phyloP scores from a whole-genome alignment of 35 echinoderm and acorn worm genomes.

The Patiria miniata region DNA sequence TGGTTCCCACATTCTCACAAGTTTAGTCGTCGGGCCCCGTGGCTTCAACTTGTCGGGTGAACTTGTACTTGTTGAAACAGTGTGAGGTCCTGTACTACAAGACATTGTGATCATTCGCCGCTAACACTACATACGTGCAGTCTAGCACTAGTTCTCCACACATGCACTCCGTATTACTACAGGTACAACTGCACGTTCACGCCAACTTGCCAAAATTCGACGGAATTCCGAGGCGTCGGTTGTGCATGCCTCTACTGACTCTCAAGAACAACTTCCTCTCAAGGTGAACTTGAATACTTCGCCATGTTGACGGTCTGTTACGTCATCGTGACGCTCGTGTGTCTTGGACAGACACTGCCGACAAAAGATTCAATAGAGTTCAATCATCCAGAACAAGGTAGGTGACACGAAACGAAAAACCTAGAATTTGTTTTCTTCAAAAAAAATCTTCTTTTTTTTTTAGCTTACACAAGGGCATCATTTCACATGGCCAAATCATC shows the following conservation, averaged over 20 bases:
- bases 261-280: not conserved
- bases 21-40: not conserved
- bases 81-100: not conserved
- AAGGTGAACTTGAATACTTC: not conserved
- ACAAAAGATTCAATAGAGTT: not conserved
- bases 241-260: not conserved
- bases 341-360: not conserved
- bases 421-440: not conserved
- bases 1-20: slow-evolving; percentile 23
- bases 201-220: not conserved
- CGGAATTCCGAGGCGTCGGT: not conserved
- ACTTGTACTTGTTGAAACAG: not conserved
- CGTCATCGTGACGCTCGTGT: not conserved
- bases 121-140: not conserved
- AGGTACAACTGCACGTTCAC: not conserved
- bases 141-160: not conserved
- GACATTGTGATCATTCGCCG: not conserved
- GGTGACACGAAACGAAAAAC: not conserved
- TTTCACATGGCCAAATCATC: not conserved
- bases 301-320: not conserved
- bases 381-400: slow-evolving; percentile 17
- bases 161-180: not conserved
- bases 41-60: not conserved
- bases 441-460: not conserved
- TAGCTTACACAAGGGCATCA: not conserved